Percentiles rank a stretch among this genome's conserved stretches.
These are phyloP conservation scores for Xenops minutus DNA, from an alignment of 2,797 vertebrate genomes.

Conservation along the genomic window DNA sequence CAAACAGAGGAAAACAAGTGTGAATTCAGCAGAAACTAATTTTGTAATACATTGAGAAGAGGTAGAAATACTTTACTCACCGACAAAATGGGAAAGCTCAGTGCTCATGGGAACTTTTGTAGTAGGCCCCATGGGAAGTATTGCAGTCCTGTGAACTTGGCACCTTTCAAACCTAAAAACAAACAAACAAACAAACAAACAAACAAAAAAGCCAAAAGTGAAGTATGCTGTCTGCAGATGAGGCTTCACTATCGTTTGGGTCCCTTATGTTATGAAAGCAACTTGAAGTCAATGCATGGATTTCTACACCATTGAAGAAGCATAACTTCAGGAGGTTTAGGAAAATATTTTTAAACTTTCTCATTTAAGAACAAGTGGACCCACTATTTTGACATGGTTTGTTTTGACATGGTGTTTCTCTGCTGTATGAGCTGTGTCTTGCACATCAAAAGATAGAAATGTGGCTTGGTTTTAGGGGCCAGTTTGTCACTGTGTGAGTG, in stretches of 20 bases:
- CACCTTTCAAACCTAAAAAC: not conserved
- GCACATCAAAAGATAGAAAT: not conserved
- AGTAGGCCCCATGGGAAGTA: fast-evolving
- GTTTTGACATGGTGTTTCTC: not conserved
- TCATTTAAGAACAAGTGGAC: not conserved
- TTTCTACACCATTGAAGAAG: not conserved
- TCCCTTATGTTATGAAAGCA: not conserved
- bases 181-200: no score
- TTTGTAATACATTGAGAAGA: not conserved
- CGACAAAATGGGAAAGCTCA: not conserved
- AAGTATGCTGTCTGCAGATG: not conserved
- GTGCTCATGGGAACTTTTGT: not conserved
- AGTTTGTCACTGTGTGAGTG: no score
- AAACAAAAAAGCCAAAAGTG: fast-evolving
- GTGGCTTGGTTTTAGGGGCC: no score
- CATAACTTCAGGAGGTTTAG: not conserved
- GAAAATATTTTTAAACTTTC: not conserved
- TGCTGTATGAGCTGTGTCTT: not conserved
- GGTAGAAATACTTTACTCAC: not conserved
- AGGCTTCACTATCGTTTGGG: not conserved
- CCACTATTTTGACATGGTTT: not conserved
- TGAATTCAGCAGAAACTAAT: not conserved
- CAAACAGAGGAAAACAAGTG: not conserved
- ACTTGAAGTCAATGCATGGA: not conserved
- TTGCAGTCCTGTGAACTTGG: not conserved